Percentiles rank a stretch among this genome's conserved stretches.
phyloP scores from a whole-genome alignment of 2,113 vertebrate genomes.

The Peromyscus californicus region DNA sequence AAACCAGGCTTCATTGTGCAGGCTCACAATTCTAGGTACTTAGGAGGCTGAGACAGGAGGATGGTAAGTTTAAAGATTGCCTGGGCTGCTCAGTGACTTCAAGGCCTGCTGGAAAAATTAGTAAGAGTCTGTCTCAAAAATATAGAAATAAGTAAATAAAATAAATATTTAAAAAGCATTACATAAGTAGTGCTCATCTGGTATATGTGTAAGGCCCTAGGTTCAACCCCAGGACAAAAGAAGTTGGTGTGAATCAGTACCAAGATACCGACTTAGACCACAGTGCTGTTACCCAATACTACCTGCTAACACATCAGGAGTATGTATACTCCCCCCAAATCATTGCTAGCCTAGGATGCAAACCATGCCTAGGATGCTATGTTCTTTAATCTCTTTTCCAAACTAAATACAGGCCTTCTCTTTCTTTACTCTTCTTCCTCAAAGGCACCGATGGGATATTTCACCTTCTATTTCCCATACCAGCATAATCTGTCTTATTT shows the following conservation, averaged over 20 bases:
- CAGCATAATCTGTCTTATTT: conserved; percentile 41
- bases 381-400: not conserved
- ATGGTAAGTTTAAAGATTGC: not conserved
- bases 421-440: not conserved
- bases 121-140: not conserved
- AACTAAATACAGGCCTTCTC: not conserved
- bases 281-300: not conserved
- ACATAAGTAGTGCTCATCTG: not conserved
- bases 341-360: not conserved
- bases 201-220: not conserved
- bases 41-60: not conserved
- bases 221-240: too few relatives aligned
- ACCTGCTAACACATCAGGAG: not conserved
- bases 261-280: not conserved
- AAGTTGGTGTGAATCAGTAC: not conserved
- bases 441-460: not conserved
- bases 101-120: not conserved
- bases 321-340: not conserved
- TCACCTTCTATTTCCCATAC: not conserved
- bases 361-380: not conserved
- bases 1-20: not conserved
- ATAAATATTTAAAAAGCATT: not conserved
- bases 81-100: not conserved
- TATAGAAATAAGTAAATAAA: not conserved
- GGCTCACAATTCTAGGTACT: not conserved